Evolutionary conservation across 2,797 vertebrate species (phyloP).

Genomic region (Malurus leucopterus): DNA sequence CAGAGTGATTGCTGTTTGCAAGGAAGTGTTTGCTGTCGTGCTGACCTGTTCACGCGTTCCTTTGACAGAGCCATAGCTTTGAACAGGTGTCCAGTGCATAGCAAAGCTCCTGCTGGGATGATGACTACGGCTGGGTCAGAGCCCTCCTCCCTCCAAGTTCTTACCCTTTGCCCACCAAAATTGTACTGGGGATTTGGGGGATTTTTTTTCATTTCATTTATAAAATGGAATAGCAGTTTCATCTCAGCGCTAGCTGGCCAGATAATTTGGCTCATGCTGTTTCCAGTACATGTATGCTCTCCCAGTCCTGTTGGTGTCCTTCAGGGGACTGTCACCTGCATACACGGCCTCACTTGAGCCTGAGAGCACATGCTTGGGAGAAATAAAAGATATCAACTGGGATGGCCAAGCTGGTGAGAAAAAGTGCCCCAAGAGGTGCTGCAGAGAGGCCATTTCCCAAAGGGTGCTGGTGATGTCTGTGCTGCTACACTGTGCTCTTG

Average conservation of each 20-base stretch:
- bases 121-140: not conserved
- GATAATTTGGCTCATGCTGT: not conserved
- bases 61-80: not conserved
- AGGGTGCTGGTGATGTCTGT: not conserved
- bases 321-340: not conserved
- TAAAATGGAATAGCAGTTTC: not conserved
- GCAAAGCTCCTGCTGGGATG: not conserved
- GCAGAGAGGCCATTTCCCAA: not conserved
- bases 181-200: not conserved
- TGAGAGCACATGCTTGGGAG: not conserved
- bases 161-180: not conserved
- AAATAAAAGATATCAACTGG: not conserved
- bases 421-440: accelerated
- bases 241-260: not conserved
- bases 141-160: not conserved
- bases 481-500: not conserved
- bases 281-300: not conserved
- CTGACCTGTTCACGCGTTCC: not conserved
- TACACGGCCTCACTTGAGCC: not conserved
- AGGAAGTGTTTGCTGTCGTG: not conserved
- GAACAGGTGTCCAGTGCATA: accelerated
- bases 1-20: not conserved
- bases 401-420: not conserved
- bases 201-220: not conserved
- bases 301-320: not conserved